A percentile compares a stretch with the other conserved stretches of the same genome.
Conservation (phyloP, 2,113 vertebrate genomes). For the Siniperca knerii region DNA sequence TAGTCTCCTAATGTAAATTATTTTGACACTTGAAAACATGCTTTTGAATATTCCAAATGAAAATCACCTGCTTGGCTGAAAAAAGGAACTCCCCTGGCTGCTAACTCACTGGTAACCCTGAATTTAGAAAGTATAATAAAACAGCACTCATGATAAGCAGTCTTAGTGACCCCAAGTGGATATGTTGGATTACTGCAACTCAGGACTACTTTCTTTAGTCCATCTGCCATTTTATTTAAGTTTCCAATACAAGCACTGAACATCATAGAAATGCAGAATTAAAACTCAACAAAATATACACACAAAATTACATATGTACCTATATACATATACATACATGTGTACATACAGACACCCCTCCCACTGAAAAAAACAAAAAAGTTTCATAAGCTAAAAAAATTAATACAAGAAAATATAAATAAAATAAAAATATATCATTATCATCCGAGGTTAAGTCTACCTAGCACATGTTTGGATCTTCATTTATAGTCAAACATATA, state of each 20-base stretch:
- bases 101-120: background rate
- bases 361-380: too few species aligned
- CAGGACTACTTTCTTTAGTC: background rate
- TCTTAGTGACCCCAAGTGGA: slow-evolving; percentile 67
- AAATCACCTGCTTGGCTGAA: background rate
- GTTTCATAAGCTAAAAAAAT: too few species aligned
- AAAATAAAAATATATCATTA: background rate
- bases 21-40: background rate
- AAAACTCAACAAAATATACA: background rate
- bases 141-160: background rate
- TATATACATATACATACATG: background rate
- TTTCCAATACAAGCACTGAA: background rate
- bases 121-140: background rate
- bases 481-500: background rate
- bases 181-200: slow-evolving; percentile 24
- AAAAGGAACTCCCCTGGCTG: background rate
- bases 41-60: background rate
- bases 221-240: background rate
- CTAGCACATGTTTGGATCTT: background rate
- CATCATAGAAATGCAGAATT: background rate
- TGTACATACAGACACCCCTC: too few species aligned
- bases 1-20: background rate
- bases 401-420: background rate
- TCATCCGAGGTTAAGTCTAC: background rate
- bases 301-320: background rate